A percentile compares a stretch with the other conserved stretches of the same genome.
phyloP scores from a whole-genome alignment of 2,888 invertebrate species.

The Leptogaster cylindrica region DNA sequence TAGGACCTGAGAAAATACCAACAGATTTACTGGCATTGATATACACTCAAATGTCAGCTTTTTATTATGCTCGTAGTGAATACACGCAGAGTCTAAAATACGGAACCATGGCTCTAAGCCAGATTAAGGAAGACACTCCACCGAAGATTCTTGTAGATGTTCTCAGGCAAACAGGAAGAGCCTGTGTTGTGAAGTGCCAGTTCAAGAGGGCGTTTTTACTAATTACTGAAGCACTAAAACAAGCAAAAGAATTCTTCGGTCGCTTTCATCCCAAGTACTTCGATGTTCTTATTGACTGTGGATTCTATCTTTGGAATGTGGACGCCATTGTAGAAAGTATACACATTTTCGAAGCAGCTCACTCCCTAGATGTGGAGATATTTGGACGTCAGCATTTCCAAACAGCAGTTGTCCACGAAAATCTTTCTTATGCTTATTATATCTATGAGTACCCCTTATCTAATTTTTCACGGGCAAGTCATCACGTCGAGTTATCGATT shows the following conservation, averaged over 20 bases:
- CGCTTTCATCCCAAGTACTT: constrained; percentile 81
- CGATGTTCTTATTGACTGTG: constrained; percentile 85
- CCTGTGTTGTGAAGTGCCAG: constrained; percentile 87
- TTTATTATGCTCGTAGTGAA: constrained; percentile 85
- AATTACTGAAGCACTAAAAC: constrained; percentile 79
- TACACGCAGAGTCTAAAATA: constrained; percentile 82
- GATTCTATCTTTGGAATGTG: constrained; percentile 87
- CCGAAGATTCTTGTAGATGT: constrained; percentile 78
- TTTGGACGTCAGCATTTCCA: constrained; percentile 86
- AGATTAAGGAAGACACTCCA: constrained; percentile 70
- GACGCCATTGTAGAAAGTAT: constrained; percentile 86
- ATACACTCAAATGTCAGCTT: constrained; percentile 81
- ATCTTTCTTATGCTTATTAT: constrained; percentile 91
- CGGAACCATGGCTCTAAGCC: constrained; percentile 76
- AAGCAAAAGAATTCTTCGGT: constrained; percentile 64
- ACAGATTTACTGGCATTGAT: constrained; percentile 69
- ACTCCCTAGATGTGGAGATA: constrained; percentile 75
- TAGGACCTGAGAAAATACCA: constrained; percentile 62
- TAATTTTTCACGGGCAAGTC: constrained; percentile 79
- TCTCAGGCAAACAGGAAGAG: constrained; percentile 83
- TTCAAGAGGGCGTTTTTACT: constrained; percentile 82
- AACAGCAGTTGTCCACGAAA: constrained; percentile 89
- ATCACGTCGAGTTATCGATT: constrained; percentile 84
- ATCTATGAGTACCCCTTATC: constrained; percentile 92
- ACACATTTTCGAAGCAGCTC: constrained; percentile 80